Conservation (phyloP, 2,113 vertebrate genomes). For the Sporophila hypoxantha region DNA sequence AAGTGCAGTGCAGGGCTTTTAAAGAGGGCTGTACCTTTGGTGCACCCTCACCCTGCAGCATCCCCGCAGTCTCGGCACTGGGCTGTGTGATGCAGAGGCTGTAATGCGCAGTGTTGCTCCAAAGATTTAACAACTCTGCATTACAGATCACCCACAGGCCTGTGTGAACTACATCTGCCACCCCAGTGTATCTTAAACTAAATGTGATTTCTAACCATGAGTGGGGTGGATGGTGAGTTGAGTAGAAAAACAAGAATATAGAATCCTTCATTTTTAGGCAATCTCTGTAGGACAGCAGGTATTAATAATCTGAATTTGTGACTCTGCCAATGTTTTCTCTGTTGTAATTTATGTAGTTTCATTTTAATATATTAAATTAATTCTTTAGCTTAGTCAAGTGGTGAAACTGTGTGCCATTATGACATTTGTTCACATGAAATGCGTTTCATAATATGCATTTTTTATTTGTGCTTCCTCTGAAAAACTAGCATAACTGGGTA, state of each 20-base stretch:
- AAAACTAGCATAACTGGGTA: neutral
- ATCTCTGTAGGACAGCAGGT: neutral
- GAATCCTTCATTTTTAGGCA: constrained; percentile 15
- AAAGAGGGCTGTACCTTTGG: neutral
- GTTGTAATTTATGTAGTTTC: neutral
- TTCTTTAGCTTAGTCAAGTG: neutral
- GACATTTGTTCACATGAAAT: constrained; percentile 4
- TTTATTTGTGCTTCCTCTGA: constrained; percentile 17
- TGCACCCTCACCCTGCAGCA: constrained; percentile 7
- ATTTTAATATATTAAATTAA: neutral
- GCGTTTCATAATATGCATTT: neutral
- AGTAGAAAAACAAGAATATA: neutral
- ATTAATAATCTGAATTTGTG: neutral
- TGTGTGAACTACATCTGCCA: neutral
- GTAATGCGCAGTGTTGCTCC: constrained; percentile 24
- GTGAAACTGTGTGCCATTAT: neutral
- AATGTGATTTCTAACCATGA: neutral
- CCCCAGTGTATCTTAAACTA: neutral
- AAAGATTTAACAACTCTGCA: constrained; percentile 36
- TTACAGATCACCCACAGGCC: constrained; percentile 6
- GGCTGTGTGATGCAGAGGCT: constrained; percentile 40
- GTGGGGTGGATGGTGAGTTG: neutral
- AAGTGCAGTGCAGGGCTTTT: neutral
- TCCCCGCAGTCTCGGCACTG: constrained; percentile 2
- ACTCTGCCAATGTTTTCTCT: neutral